These are phyloP conservation scores for Ceyx margarethae DNA, from an alignment of 2,113 vertebrate genomes.

Conservation along the genomic window DNA sequence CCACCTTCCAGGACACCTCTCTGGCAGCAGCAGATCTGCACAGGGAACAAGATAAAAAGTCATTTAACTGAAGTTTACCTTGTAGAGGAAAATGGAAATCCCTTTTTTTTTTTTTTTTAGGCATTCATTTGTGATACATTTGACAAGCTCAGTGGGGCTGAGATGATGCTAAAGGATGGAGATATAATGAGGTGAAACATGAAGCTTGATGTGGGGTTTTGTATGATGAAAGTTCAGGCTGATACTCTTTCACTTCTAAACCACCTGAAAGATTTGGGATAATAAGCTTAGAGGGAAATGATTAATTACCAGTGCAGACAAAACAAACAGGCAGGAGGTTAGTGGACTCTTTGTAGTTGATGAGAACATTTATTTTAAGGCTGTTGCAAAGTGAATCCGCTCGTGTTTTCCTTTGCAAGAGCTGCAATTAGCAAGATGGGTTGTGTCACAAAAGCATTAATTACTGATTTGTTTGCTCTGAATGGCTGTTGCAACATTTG, in stretches of 20 bases:
- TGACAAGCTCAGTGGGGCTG: not conserved
- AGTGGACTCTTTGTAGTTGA: conserved; percentile 40
- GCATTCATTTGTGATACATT: not conserved
- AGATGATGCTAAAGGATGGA: not conserved
- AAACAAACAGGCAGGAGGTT: conserved; percentile 19
- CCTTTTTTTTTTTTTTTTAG: not conserved
- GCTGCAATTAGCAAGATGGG: conserved; percentile 57
- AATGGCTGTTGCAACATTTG: conserved; percentile 51
- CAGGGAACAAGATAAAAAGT: not conserved
- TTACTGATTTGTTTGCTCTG: conserved; percentile 54
- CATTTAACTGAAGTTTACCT: not conserved
- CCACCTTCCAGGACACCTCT: not conserved
- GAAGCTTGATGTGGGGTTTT: not conserved
- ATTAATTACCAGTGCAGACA: conserved; percentile 25
- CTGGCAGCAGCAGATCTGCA: not conserved
- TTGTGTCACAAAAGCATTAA: conserved; percentile 63
- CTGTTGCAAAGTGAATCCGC: not conserved
- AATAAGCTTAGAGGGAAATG: not conserved
- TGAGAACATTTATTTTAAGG: conserved; percentile 41
- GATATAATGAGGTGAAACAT: not conserved
- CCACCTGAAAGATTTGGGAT: not conserved
- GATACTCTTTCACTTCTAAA: conserved; percentile 13
- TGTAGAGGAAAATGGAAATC: not conserved
- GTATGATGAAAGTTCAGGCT: not conserved
- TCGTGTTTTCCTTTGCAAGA: conserved; percentile 30